Evolutionary conservation across 1,140 invertebrate genomes (phyloP).

Genomic region (Euura lappo): DNA sequence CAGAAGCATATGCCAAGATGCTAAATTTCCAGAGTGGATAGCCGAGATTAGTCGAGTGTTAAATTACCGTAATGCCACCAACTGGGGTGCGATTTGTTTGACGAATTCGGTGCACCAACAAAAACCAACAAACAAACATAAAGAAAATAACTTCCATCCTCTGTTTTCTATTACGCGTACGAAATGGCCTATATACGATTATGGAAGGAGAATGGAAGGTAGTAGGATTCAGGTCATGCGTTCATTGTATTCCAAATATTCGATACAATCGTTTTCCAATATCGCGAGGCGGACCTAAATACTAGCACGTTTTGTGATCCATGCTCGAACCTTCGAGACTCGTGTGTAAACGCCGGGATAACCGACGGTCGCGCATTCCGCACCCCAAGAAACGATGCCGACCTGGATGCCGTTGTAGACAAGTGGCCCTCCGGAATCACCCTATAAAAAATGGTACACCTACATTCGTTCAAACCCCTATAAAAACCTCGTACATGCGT

Average conservation of each 20-base stretch:
- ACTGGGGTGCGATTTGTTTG: no score
- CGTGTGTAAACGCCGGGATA: slow-evolving; percentile 68
- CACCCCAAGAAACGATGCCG: slow-evolving; percentile 67
- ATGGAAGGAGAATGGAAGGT: not conserved
- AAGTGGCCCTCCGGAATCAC: slow-evolving; percentile 71
- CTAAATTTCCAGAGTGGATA: no score
- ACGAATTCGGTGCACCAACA: no score
- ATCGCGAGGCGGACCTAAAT: slow-evolving; percentile 21
- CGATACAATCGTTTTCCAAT: not conserved
- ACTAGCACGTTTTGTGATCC: slow-evolving; percentile 33
- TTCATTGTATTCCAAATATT: not conserved
- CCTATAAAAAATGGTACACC: slow-evolving; percentile 47
- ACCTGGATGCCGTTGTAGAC: slow-evolving; percentile 63
- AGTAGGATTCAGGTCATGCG: not conserved
- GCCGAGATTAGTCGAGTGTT: no score
- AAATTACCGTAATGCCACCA: no score
- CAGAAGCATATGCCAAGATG: no score
- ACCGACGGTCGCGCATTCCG: slow-evolving; percentile 59
- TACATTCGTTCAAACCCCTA: not conserved
- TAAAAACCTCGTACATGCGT: no score
- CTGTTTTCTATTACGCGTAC: no score
- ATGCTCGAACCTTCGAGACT: slow-evolving; percentile 44
- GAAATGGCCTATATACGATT: no score
- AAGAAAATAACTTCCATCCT: no score
- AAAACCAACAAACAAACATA: no score